Percentiles rank a stretch among this genome's conserved stretches.
Evolutionary conservation across 2,797 vertebrate species (phyloP).

Genomic region (Florisuga fusca): DNA sequence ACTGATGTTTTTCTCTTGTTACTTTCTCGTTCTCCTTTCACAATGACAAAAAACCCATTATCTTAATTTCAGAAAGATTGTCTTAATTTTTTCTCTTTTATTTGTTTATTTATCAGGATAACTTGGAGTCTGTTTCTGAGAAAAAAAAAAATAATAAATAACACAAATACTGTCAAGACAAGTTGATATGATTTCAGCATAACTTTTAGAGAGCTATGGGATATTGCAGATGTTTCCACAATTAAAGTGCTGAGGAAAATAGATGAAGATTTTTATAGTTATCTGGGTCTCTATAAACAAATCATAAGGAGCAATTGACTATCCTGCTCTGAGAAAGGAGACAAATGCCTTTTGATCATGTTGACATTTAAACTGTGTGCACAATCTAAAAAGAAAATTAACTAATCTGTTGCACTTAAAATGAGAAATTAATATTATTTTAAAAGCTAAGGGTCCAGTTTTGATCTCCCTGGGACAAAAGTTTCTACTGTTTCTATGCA

Average conservation of each 20-base stretch:
- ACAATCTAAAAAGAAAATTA: background rate
- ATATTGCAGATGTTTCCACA: background rate
- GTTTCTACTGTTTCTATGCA: background rate
- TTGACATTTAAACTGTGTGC: background rate
- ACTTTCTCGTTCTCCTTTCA: background rate
- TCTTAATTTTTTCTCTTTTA: background rate
- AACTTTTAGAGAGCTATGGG: background rate
- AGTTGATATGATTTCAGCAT: background rate
- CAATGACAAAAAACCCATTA: background rate
- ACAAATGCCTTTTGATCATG: background rate
- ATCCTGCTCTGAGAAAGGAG: background rate
- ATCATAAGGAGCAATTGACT: background rate
- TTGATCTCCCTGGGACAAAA: background rate
- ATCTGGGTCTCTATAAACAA: background rate
- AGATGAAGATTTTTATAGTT: background rate
- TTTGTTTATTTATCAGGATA: background rate
- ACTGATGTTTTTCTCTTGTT: background rate
- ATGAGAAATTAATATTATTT: background rate
- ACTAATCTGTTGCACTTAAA: background rate
- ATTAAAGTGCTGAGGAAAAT: background rate
- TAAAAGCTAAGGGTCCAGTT: rapidly evolving
- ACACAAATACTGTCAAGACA: background rate
- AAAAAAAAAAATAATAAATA: background rate
- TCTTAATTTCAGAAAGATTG: background rate
- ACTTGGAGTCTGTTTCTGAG: background rate